Percentiles rank a stretch among this genome's conserved stretches.
Conservation (phyloP, 2,888 invertebrate genomes). For the Atethmia centrago region DNA sequence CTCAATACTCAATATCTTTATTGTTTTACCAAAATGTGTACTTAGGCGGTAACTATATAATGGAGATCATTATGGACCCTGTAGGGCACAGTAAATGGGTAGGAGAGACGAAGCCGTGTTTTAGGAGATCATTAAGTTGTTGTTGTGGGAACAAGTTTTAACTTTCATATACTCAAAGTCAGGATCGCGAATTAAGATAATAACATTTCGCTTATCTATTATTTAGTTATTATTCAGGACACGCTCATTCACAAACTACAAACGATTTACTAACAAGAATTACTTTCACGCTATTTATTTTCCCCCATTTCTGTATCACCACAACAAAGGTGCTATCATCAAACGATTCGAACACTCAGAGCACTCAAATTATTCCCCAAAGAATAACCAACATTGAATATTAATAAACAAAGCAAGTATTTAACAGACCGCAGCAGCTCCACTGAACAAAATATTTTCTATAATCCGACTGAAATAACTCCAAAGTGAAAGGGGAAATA, state of each 20-base stretch:
- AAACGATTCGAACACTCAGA: conserved; percentile 29
- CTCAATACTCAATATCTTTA: too few relatives aligned
- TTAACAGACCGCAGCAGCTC: conserved; percentile 55
- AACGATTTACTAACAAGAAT: conserved; percentile 6
- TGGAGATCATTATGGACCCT: too few relatives aligned
- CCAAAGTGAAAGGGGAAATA: conserved; percentile 59
- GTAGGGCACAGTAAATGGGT: too few relatives aligned
- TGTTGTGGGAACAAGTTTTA: too few relatives aligned
- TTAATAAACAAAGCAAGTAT: conserved; percentile 47
- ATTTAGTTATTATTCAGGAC: too few relatives aligned
- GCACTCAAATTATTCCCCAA: conserved; percentile 21
- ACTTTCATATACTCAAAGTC: too few relatives aligned
- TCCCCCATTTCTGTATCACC: conserved; percentile 1
- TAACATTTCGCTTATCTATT: too few relatives aligned
- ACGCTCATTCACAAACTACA: background rate
- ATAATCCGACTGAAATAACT: conserved; percentile 62
- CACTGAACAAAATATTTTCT: conserved; percentile 45
- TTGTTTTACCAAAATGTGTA: too few relatives aligned
- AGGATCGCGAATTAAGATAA: too few relatives aligned
- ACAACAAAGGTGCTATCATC: conserved; percentile 40
- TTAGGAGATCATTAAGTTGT: too few relatives aligned
- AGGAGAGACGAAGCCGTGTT: too few relatives aligned
- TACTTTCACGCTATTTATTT: background rate
- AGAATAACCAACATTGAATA: conserved; percentile 34
- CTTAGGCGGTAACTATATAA: too few relatives aligned